These are phyloP conservation scores for Lordiphosa collinella DNA, from an alignment of 1,140 invertebrate species.

Conservation along the genomic window DNA sequence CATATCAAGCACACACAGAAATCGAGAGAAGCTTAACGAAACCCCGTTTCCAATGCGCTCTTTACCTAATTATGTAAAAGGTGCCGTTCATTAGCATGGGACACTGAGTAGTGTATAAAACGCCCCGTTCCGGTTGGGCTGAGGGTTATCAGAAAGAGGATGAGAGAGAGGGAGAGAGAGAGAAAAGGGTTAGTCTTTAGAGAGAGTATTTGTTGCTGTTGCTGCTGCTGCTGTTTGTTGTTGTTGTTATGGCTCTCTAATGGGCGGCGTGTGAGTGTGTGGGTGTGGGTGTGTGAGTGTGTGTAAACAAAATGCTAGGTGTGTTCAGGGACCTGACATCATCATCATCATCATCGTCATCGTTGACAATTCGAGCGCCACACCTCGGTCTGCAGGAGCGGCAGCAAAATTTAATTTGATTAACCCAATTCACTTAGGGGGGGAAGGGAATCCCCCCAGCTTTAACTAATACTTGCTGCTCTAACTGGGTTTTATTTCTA, in stretches of 20 bases:
- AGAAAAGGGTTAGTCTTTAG: slow-evolving; percentile 45
- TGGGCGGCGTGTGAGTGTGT: slow-evolving; percentile 14
- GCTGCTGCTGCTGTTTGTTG: not conserved
- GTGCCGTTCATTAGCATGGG: slow-evolving; percentile 79
- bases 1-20: not conserved
- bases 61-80: slow-evolving; percentile 79
- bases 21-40: slow-evolving; percentile 3
- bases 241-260: slow-evolving; percentile 7
- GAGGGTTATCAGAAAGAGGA: slow-evolving; percentile 42
- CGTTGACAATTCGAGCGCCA: slow-evolving; percentile 43
- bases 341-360: slow-evolving; percentile 21
- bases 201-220: slow-evolving; percentile 4
- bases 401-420: slow-evolving; percentile 71
- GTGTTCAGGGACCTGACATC: slow-evolving; percentile 63
- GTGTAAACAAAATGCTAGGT: slow-evolving; percentile 66
- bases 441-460: not conserved
- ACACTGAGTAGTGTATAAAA: slow-evolving; percentile 78
- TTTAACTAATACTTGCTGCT: slow-evolving; percentile 60
- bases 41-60: slow-evolving; percentile 13
- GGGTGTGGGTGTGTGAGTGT: slow-evolving; percentile 25
- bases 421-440: slow-evolving; percentile 56
- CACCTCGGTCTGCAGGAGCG: slow-evolving; percentile 65
- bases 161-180: slow-evolving; percentile 15
- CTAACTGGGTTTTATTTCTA: slow-evolving; percentile 58
- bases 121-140: slow-evolving; percentile 74